Evolutionary conservation across 2,113 vertebrate genomes (phyloP).

Genomic region (Stictonetta naevosa): DNA sequence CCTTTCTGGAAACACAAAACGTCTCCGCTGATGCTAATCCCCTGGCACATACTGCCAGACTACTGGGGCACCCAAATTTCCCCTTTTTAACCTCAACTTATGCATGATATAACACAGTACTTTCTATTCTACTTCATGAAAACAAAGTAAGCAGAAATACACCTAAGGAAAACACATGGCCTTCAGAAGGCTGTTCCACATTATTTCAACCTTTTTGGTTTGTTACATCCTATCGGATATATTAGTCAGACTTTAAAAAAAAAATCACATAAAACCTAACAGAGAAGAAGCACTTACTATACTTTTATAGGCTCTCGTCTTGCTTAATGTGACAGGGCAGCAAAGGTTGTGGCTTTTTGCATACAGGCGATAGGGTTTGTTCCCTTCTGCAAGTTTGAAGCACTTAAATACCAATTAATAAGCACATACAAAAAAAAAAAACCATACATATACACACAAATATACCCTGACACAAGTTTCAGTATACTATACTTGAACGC

Average conservation of each 20-base stretch:
- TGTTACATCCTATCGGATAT: neutral
- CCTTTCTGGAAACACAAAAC: conserved; percentile 23
- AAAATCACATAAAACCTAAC: neutral
- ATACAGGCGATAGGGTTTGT: neutral
- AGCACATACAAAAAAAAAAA: neutral
- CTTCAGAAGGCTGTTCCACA: neutral
- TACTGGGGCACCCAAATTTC: neutral
- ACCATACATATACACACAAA: fast-evolving
- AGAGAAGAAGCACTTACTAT: conserved; percentile 15
- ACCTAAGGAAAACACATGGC: neutral
- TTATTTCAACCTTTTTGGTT: neutral
- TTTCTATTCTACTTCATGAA: neutral
- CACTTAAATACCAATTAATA: neutral
- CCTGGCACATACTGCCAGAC: neutral
- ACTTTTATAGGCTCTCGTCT: neutral
- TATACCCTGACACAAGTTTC: neutral
- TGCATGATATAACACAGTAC: fast-evolving
- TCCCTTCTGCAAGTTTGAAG: neutral
- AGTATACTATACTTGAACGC: neutral
- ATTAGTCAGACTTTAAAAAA: neutral
- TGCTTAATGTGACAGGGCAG: conserved; percentile 11
- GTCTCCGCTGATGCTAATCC: neutral
- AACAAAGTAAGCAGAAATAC: neutral
- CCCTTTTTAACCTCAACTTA: neutral
- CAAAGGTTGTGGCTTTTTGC: neutral